Evolutionary conservation across 1,140 invertebrate species (phyloP).

Genomic region (Vanessa atalanta): DNA sequence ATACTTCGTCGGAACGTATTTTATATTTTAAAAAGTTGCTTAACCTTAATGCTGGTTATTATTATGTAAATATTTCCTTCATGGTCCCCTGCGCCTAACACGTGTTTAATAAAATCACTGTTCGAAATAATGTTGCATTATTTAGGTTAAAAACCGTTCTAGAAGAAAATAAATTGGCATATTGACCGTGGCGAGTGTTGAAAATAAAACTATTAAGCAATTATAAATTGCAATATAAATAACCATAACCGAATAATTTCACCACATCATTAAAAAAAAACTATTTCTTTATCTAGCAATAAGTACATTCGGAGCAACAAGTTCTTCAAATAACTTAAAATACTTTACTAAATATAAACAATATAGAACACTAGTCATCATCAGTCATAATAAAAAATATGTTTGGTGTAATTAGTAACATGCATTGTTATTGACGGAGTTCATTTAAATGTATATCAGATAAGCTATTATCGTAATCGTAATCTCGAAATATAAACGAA

Average conservation of each 20-base stretch:
- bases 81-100: constrained; percentile 19
- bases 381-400: no score
- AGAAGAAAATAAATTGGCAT: constrained; percentile 14
- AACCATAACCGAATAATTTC: neutral
- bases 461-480: no score
- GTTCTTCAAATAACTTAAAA: neutral
- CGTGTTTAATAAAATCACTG: constrained; percentile 11
- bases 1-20: neutral
- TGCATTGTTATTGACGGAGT: no score
- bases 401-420: no score
- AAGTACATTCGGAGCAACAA: neutral
- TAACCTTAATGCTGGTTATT: neutral
- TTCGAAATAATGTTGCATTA: constrained; percentile 22
- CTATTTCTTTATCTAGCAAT: neutral
- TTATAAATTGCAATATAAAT: neutral
- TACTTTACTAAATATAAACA: no score
- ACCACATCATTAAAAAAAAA: neutral
- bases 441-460: no score
- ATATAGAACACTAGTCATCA: no score
- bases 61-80: constrained; percentile 22
- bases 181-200: constrained; percentile 20
- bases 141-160: constrained; percentile 31
- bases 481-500: no score
- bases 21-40: constrained; percentile 13
- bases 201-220: constrained; percentile 5